Base-by-base conservation (phyloP, 2,113 vertebrate species). In the Mustela lutreola region DNA sequence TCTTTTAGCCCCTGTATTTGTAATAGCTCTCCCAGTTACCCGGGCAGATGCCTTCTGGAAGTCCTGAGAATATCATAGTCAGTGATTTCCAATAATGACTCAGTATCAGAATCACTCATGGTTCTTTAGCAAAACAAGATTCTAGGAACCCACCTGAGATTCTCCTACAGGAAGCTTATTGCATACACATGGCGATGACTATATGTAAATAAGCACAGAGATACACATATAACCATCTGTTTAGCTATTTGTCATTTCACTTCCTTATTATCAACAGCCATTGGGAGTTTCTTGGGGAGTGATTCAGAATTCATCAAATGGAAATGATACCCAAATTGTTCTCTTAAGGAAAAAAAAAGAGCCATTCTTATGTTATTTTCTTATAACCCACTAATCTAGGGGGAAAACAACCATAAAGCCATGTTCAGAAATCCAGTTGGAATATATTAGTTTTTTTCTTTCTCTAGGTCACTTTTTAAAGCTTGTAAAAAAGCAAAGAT, bases 291-390 rank as follows among this genome's bases (percentile, higher is more conserved):
- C 36, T 91, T 85, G 50, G 4, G 10, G 8, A 93, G 7, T 85
- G 60, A 89, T 78, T 96, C 26, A 65, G 58, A 91, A 82, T 26
- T 62, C 9, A 11, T 60, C 50, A 93, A 78, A 14, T 71, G 39
- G 15, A 7, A 80, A 36, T 89, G 70, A 56, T 42, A 88, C 45
- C 56, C 39, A 92, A 87, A 42, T 81, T 94, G 90, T 96, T 78
- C 16, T 82, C 11, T 58, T 87, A 70, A 84, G 56, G 19, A 24
- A 26, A 85, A 42, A 53, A 58, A 56, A 75, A 62, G 39, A 82
- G 2, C 1, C 22, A 45, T 83, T 84, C 19, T 87, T 39, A 89
- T 36, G 22, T n/a, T 28, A 84, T 94, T 89, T 24, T 96, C 24
- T 79, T 14, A 16, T 78, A 92, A 70, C 8, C 15, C 48, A 73